Conservation (phyloP, 2,888 invertebrate genomes). For the Microplitis deprimator region DNA sequence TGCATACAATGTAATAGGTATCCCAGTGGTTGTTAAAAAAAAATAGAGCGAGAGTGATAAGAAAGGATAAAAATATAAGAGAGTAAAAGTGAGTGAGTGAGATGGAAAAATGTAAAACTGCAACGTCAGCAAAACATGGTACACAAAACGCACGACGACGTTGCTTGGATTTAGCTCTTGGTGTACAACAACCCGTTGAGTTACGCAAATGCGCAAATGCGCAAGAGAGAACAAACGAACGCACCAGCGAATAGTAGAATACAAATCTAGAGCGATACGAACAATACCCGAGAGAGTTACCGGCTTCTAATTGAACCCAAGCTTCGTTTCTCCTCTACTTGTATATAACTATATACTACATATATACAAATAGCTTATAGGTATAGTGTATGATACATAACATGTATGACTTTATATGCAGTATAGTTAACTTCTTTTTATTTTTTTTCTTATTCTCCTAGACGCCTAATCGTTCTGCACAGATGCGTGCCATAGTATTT, state of each 20-base stretch:
- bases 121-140: slow-evolving; percentile 34
- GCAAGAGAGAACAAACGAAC: slow-evolving; percentile 52
- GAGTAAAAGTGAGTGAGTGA: neutral
- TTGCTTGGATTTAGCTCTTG: slow-evolving; percentile 32
- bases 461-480: slow-evolving; percentile 67
- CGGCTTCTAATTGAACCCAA: slow-evolving; percentile 71
- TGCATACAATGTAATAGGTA: slow-evolving; percentile 21
- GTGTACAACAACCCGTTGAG: slow-evolving; percentile 39
- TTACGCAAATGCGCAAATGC: slow-evolving; percentile 47
- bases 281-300: slow-evolving; percentile 71
- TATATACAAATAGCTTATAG: neutral
- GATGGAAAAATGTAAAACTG: slow-evolving; percentile 39
- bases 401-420: neutral
- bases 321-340: slow-evolving; percentile 53
- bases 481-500: slow-evolving; percentile 63
- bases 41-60: neutral
- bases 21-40: slow-evolving; percentile 7
- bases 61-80: slow-evolving; percentile 14
- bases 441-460: slow-evolving; percentile 43
- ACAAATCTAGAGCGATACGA: slow-evolving; percentile 71
- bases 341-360: slow-evolving; percentile 30
- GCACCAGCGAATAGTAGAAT: slow-evolving; percentile 62
- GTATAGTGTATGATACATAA: neutral
- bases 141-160: slow-evolving; percentile 40
- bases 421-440: neutral